phyloP scores from a whole-genome alignment of 2,797 vertebrate species.

The Phrynocephalus vlangalii region DNA sequence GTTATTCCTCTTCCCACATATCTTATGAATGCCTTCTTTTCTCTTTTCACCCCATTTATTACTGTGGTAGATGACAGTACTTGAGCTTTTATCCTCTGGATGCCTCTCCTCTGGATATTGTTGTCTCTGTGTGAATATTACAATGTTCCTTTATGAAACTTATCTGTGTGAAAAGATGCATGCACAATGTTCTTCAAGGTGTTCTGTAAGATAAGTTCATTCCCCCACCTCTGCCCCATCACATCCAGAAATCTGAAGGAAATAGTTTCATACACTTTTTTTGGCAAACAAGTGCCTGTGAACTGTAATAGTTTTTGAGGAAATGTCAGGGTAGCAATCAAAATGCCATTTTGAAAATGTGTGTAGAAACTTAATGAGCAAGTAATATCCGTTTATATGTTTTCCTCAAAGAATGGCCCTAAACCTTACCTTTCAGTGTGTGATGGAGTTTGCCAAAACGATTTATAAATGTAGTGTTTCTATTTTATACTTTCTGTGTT shows the following conservation, averaged over 20 bases:
- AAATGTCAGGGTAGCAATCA: slow-evolving; percentile 14
- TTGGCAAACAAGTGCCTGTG: not conserved
- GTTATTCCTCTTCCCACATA: too few species aligned
- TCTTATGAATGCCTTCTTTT: not conserved
- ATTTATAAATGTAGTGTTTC: not conserved
- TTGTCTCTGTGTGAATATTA: not conserved
- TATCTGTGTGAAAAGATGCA: not conserved
- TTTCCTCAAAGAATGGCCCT: not conserved
- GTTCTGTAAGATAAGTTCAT: not conserved
- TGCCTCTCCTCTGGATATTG: not conserved
- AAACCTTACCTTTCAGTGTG: not conserved
- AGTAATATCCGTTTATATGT: not conserved
- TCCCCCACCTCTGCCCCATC: not conserved
- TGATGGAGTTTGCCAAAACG: not conserved
- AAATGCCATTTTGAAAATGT: slow-evolving; percentile 16
- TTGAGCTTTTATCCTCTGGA: not conserved
- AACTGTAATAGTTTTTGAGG: not conserved
- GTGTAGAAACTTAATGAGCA: not conserved
- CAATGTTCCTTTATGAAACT: not conserved
- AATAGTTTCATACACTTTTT: not conserved
- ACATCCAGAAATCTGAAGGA: not conserved
- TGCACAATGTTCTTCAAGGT: not conserved
- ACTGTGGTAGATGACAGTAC: not conserved
- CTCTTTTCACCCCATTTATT: not conserved
- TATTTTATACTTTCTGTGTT: slow-evolving; percentile 25